Evolutionary conservation across 1,140 invertebrate genomes (phyloP).

Genomic region (Eumaeus atala): DNA sequence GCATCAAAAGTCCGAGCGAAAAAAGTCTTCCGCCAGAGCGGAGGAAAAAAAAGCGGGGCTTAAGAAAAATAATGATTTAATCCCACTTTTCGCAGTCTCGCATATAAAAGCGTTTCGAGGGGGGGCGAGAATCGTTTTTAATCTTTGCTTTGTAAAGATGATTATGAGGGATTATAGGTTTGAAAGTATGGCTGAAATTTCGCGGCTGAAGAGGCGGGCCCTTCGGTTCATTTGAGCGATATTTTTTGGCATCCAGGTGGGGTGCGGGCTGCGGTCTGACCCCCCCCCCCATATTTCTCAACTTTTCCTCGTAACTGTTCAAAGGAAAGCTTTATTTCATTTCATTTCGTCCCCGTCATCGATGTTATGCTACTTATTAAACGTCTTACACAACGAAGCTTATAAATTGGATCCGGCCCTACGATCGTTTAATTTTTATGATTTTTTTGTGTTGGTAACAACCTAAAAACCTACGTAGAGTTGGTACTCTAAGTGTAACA

Average conservation of each 20-base stretch:
- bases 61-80: conserved; percentile 75
- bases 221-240: conserved; percentile 61
- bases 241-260: conserved; percentile 59
- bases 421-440: no score
- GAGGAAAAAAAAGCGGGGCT: conserved; percentile 68
- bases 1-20: conserved; percentile 68
- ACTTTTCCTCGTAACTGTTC: conserved; percentile 64
- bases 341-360: conserved; percentile 48
- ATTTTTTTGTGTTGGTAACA: no score
- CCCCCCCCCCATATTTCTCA: conserved; percentile 49
- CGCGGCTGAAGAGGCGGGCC: conserved; percentile 55
- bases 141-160: conserved; percentile 77
- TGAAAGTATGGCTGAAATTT: conserved; percentile 71
- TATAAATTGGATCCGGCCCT: not conserved
- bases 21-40: conserved; percentile 63
- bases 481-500: no score
- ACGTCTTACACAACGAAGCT: not conserved
- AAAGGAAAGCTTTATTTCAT: conserved; percentile 62
- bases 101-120: conserved; percentile 63
- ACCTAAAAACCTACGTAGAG: no score
- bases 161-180: conserved; percentile 76
- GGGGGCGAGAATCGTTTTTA: conserved; percentile 71
- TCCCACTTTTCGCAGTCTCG: conserved; percentile 68
- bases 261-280: conserved; percentile 57
- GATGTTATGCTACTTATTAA: conserved; percentile 12